Conservation (phyloP, 2,797 vertebrate species). For the Buphagus erythrorhynchus region DNA sequence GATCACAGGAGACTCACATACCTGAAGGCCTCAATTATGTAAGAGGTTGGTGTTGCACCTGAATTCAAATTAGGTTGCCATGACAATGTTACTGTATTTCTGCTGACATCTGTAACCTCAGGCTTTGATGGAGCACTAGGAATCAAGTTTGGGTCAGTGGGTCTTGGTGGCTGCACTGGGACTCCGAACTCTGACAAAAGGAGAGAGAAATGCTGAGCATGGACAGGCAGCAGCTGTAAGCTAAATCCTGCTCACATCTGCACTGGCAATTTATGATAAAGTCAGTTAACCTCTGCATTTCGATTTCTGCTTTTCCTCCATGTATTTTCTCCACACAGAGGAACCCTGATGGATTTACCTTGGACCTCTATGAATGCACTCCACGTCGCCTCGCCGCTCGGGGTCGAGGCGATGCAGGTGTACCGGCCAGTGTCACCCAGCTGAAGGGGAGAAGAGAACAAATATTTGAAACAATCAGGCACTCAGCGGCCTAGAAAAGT, state of each 20-base stretch:
- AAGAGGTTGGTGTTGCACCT: constrained; percentile 97
- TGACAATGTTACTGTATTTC: constrained; percentile 89
- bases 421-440: constrained; percentile 94
- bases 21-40: constrained; percentile 97
- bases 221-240: not conserved
- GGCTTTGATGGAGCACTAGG: constrained; percentile 95
- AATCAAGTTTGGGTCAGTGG: constrained; percentile 96
- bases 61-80: constrained; percentile 96
- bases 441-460: constrained; percentile 74
- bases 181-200: constrained; percentile 89
- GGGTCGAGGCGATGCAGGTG: constrained; percentile 93
- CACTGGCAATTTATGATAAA: not conserved
- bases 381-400: constrained; percentile 96
- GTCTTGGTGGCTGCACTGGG: constrained; percentile 91
- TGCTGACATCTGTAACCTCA: constrained; percentile 92
- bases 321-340: not conserved
- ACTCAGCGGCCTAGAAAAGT: constrained; percentile 59
- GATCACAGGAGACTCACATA: constrained; percentile 54
- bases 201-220: not conserved
- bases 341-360: constrained; percentile 78
- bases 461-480: constrained; percentile 63
- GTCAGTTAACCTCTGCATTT: not conserved
- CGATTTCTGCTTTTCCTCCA: not conserved
- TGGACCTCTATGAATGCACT: constrained; percentile 94
- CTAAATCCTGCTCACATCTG: not conserved